Evolutionary conservation across 1,140 invertebrate genomes (phyloP).

Genomic region (Limonius californicus): DNA sequence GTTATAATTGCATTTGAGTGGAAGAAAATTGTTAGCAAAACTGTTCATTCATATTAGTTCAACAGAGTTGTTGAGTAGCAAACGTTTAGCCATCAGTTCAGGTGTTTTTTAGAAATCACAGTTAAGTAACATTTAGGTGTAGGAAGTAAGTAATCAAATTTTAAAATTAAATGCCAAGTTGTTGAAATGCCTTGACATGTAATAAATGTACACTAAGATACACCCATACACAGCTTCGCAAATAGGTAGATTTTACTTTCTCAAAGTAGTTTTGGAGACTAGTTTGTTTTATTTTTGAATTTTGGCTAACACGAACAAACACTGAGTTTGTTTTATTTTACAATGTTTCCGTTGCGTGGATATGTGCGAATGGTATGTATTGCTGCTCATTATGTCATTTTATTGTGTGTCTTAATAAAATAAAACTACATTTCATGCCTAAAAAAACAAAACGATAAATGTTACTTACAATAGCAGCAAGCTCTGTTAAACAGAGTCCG

Average conservation of each 20-base stretch:
- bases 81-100: too few species aligned
- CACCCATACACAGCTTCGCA: conserved; percentile 11
- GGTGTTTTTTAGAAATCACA: too few species aligned
- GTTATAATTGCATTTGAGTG: too few species aligned
- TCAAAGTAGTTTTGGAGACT: conserved; percentile 11
- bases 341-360: conserved; percentile 47
- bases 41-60: too few species aligned
- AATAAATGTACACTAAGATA: conserved; percentile 6
- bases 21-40: too few species aligned
- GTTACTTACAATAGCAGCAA: conserved; percentile 30
- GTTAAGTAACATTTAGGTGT: too few species aligned
- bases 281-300: background rate
- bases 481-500: conserved; percentile 41
- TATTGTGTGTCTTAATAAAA: background rate
- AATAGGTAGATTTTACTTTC: conserved; percentile 6
- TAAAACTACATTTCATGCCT: conserved; percentile 1
- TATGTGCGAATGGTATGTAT: conserved; percentile 47
- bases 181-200: conserved; percentile 2
- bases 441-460: background rate
- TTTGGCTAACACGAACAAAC: conserved; percentile 32
- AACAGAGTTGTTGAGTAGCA: too few species aligned
- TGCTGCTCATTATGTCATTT: conserved; percentile 24
- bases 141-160: too few species aligned
- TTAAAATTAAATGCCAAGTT: background rate
- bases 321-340: conserved; percentile 46